These are phyloP conservation scores for Parnassius smintheus DNA, from an alignment of 2,888 invertebrate species.

Conservation along the genomic window DNA sequence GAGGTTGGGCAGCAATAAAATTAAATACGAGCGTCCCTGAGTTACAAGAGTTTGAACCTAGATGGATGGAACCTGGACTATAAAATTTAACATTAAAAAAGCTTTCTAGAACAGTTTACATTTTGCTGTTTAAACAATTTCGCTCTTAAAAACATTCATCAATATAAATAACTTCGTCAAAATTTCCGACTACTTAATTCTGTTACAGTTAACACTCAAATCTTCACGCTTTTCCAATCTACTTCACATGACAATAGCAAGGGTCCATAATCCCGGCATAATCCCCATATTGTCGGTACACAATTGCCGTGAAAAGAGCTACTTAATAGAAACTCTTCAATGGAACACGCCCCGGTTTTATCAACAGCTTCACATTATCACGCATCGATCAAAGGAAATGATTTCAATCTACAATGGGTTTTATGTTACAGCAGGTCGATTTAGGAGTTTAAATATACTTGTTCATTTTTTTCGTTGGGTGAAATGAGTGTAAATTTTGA, in stretches of 20 bases:
- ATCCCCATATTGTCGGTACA: slow-evolving; percentile 66
- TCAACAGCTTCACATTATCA: slow-evolving; percentile 57
- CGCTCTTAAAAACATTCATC: neutral
- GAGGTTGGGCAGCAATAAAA: too few species aligned
- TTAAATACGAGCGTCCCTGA: too few species aligned
- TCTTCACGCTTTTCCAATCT: slow-evolving; percentile 36
- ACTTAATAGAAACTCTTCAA: slow-evolving; percentile 52
- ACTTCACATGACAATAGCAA: slow-evolving; percentile 48
- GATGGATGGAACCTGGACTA: too few species aligned
- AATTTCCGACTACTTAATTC: slow-evolving; percentile 5
- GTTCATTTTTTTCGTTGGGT: neutral
- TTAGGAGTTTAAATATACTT: neutral
- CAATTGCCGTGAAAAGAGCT: slow-evolving; percentile 76
- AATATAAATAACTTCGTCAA: slow-evolving; percentile 7
- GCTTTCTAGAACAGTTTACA: too few species aligned
- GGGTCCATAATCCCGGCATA: slow-evolving; percentile 60
- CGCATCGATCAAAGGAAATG: slow-evolving; percentile 67
- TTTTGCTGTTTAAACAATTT: neutral
- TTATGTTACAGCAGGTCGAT: slow-evolving; percentile 50
- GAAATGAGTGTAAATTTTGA: neutral
- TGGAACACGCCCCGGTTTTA: slow-evolving; percentile 43
- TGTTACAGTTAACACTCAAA: slow-evolving; percentile 34
- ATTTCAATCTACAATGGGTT: slow-evolving; percentile 57
- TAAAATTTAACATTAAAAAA: too few species aligned
- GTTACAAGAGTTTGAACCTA: too few species aligned